Base-by-base conservation (phyloP, 2,113 vertebrate species). In the Leptocoma aspasia region DNA sequence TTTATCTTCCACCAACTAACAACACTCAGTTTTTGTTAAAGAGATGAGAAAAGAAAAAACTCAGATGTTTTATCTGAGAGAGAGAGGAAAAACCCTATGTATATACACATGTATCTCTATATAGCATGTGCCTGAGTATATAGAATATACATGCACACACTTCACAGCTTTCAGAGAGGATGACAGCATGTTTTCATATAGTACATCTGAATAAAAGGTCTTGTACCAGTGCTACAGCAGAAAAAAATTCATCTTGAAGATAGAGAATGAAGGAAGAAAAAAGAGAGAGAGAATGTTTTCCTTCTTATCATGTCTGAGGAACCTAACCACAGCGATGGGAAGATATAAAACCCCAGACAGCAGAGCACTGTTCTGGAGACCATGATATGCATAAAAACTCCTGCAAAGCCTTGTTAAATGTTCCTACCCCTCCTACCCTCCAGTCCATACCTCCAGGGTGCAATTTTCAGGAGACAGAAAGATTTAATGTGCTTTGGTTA, bases 401-500 rank as follows among this genome's bases (percentile, higher is more conserved):
- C 57, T 70, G 81, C 65, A 89, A 95, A 26, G 31, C 93, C 73
- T 87, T 49, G 69, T 87, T 89, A 71, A 89, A 72, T 53, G 61
- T 57, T 95, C 52, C 72, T 86, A 31, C 37, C 54, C 50, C 87
- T 70, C 64, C 69, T 39, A 37, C 45, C 92, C 95, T 82, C 11
- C 50, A 82, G 85, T 41, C 45, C 31, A 4, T 28, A 37, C 72
- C 91, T 79, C 81, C 52, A 81, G 90, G 86, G 79, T 78, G 79
- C 84, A 88, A 88, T 95, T 90, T 96, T 23, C 90, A 83, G 87
- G 71, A 90, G 93, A 94, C 85, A 69, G 94, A 33, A 88, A 94
- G 92, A 93, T 95, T 91, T 90, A 93, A 94, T 86, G 53, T 1
- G 54, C 87, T 87, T 79, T 75, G 69, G 72, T 84, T 93, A 44